Percentiles rank a stretch among this genome's conserved stretches.
Conservation (phyloP, 2,888 invertebrate species). For the Melanchra persicariae region DNA sequence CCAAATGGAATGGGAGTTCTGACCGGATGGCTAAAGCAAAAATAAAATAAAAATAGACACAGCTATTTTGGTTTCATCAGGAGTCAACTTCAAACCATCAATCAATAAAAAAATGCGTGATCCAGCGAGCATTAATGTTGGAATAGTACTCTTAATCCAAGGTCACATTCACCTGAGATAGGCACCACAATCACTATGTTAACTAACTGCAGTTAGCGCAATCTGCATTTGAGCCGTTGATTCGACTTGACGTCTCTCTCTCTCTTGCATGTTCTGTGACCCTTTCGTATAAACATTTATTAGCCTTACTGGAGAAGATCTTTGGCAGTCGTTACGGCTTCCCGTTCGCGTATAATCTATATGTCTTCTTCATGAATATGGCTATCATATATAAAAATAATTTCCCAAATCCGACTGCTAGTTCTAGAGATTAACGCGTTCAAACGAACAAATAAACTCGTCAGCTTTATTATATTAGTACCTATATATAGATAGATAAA, state of each 20-base stretch:
- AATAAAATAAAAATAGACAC: neutral
- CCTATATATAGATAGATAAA: too few relatives aligned
- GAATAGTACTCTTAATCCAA: conserved; percentile 22
- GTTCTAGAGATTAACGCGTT: too few relatives aligned
- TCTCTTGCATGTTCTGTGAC: conserved; percentile 1
- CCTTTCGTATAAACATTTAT: neutral
- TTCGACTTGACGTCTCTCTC: conserved; percentile 15
- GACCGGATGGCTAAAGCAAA: neutral
- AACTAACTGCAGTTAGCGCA: conserved; percentile 9
- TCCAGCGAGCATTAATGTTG: neutral
- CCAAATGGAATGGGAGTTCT: too few relatives aligned
- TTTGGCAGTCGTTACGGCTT: too few relatives aligned
- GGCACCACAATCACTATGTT: neutral
- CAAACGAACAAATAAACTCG: too few relatives aligned
- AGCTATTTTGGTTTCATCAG: neutral
- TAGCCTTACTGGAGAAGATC: too few relatives aligned
- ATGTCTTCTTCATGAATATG: too few relatives aligned
- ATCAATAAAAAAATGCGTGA: conserved; percentile 20
- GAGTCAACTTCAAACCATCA: conserved; percentile 9
- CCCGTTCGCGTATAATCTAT: too few relatives aligned
- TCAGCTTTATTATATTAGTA: too few relatives aligned
- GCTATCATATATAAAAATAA: too few relatives aligned
- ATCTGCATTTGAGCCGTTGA: neutral
- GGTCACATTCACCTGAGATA: conserved; percentile 12
- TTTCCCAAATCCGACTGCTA: too few relatives aligned